These are phyloP conservation scores for Nibea albiflora DNA, from an alignment of 2,113 vertebrate species.

Conservation along the genomic window DNA sequence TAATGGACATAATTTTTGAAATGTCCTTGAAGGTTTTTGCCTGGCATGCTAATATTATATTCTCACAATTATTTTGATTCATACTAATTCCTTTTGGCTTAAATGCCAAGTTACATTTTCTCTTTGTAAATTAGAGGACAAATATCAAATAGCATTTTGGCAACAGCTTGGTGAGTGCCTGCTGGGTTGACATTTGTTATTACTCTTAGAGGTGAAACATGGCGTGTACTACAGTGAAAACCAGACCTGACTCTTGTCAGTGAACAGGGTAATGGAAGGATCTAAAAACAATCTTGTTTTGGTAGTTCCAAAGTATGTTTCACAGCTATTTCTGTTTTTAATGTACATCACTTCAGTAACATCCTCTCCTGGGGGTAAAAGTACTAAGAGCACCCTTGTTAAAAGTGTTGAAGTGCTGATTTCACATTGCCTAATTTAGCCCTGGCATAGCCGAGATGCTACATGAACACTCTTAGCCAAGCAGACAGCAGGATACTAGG, in stretches of 20 bases:
- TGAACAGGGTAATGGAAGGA: slow-evolving; percentile 28
- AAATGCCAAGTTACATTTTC: slow-evolving; percentile 31
- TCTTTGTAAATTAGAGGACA: slow-evolving; percentile 30
- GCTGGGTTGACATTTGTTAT: slow-evolving; percentile 48
- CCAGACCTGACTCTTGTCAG: slow-evolving; percentile 19
- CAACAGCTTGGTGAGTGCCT: slow-evolving; percentile 33
- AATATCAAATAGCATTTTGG: slow-evolving; percentile 45
- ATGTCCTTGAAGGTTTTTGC: background rate
- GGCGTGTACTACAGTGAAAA: slow-evolving; percentile 12
- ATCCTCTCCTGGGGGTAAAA: slow-evolving; percentile 49
- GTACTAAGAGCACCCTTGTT: slow-evolving; percentile 56
- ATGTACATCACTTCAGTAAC: slow-evolving; percentile 48
- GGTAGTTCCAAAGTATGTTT: slow-evolving; percentile 22
- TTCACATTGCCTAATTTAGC: slow-evolving; percentile 71
- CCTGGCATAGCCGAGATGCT: slow-evolving; percentile 66
- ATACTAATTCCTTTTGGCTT: slow-evolving; percentile 15
- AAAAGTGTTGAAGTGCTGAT: slow-evolving; percentile 68
- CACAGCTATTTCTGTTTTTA: slow-evolving; percentile 55
- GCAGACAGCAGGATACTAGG: slow-evolving; percentile 64
- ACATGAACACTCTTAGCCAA: slow-evolving; percentile 74
- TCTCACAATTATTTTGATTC: slow-evolving; percentile 23
- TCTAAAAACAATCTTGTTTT: slow-evolving; percentile 33
- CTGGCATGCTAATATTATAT: slow-evolving; percentile 3
- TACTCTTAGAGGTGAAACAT: slow-evolving; percentile 47
- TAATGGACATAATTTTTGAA: slow-evolving; percentile 8